Conservation (phyloP, 2,888 invertebrate genomes). For the Colostygia pectinataria region DNA sequence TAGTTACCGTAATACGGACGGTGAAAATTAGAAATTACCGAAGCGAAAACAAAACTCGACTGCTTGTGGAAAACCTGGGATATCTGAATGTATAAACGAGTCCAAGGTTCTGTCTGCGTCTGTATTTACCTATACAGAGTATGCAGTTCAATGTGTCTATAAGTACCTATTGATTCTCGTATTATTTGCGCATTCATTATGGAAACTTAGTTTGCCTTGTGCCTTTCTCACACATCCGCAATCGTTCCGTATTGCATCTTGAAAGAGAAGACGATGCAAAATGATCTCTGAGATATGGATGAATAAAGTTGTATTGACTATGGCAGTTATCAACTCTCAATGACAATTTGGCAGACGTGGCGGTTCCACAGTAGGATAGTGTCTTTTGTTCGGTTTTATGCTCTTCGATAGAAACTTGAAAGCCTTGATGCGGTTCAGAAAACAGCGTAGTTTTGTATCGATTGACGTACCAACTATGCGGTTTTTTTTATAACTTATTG, state of each 20-base stretch:
- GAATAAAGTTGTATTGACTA: background rate
- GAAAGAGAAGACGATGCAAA: background rate
- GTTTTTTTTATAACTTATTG: background rate
- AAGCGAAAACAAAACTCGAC: constrained; percentile 33
- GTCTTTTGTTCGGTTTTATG: constrained; percentile 9
- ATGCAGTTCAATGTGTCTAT: background rate
- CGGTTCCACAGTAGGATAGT: constrained; percentile 3
- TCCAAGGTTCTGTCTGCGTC: constrained; percentile 18
- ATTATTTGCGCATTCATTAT: constrained; percentile 20
- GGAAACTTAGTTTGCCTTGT: constrained; percentile 18
- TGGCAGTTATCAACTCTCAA: background rate
- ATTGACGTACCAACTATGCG: constrained; percentile 6
- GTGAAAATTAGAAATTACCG: constrained; percentile 67
- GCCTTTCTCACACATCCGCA: constrained; percentile 17
- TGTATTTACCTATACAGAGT: background rate
- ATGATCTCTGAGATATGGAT: background rate
- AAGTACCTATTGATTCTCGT: background rate
- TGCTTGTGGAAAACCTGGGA: constrained; percentile 23
- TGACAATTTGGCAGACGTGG: constrained; percentile 2
- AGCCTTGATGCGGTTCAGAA: constrained; percentile 21
- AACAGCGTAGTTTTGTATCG: constrained; percentile 18
- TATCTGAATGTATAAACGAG: constrained; percentile 20
- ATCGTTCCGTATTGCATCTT: constrained; percentile 23
- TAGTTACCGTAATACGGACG: constrained; percentile 55
- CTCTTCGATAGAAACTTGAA: constrained; percentile 17